These are phyloP conservation scores for Gonioctena quinquepunctata DNA, from an alignment of 1,140 invertebrate genomes.

Conservation along the genomic window DNA sequence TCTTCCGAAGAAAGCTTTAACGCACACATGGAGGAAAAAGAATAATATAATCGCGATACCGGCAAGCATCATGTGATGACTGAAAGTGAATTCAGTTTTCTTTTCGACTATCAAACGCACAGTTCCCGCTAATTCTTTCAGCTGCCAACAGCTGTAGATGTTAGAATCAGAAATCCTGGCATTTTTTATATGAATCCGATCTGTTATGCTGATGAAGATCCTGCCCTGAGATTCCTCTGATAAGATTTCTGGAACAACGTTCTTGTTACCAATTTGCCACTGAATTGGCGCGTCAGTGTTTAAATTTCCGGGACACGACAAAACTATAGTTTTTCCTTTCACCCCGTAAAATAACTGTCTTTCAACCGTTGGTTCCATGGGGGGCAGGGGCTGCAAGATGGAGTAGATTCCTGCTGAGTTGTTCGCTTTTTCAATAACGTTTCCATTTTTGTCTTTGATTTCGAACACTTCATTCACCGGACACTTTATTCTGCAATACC, in stretches of 20 bases:
- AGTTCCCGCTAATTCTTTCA: constrained; percentile 62
- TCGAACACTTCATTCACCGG: constrained; percentile 58
- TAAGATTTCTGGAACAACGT: constrained; percentile 53
- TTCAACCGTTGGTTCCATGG: constrained; percentile 51
- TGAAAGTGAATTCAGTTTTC: constrained; percentile 57
- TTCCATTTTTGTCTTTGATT: constrained; percentile 58
- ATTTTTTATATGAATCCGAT: constrained; percentile 57
- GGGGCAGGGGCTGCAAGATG: constrained; percentile 59
- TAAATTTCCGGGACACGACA: constrained; percentile 62
- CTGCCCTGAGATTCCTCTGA: constrained; percentile 54
- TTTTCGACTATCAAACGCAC: constrained; percentile 62
- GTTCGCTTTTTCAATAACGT: constrained; percentile 63
- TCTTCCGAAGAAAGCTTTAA: constrained; percentile 56
- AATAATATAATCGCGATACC: constrained; percentile 56
- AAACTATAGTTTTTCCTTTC: constrained; percentile 50
- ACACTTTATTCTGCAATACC: constrained; percentile 65
- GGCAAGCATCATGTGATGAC: constrained; percentile 59
- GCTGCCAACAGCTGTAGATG: constrained; percentile 72
- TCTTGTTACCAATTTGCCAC: constrained; percentile 59
- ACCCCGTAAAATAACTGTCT: constrained; percentile 57
- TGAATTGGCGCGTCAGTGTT: constrained; percentile 57
- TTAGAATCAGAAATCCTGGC: constrained; percentile 59
- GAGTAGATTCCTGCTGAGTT: constrained; percentile 66
- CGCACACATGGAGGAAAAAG: constrained; percentile 57
- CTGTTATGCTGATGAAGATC: constrained; percentile 57